Base-by-base conservation (phyloP, 2,113 vertebrate species). In the Callionymus lyra region DNA sequence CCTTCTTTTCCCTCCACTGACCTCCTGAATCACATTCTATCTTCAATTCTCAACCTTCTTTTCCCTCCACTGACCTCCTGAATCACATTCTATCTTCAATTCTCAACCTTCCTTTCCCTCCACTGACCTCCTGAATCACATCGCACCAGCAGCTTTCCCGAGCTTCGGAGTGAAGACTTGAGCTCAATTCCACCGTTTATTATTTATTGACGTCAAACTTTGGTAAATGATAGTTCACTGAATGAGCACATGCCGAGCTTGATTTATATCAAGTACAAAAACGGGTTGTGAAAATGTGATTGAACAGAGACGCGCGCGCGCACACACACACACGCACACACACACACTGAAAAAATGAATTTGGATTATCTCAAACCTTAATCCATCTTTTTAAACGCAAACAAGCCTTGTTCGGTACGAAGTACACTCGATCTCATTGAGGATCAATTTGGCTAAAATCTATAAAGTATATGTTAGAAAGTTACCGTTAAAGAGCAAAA, bases 161-260 rank as follows among this genome's bases (percentile, higher is more conserved):
- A 46, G 50, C 47, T 51, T 38, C 34, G 52, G 44, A 55, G 21
- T 49, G 48, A 70, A 61, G 52, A 12, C 37, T 19, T 45, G 36
- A 37, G 69, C 34, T 43, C 47, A 60, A 57, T 50, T 57, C 51
- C 34, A 39, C 37, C 35, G 42, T 66, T 70, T 62, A 57, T 59
- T 50, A 34, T 70, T 63, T 50, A 71, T 34, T 57, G 62, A 50
- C 56, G 53, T 58, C 37, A 47, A 55, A 38, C 50, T 56, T 39
- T 27, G 59, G 45, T 37, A 50, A 68, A 37, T 62, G 51, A 63
- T 59, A 38, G 44, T 35, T 17, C 0, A 9, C 27, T 47, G 35
- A 61, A 34, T 50, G 47, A 33, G 38, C 50, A 46, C 8, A 0
- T 63, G 61, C 59, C 46, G 57, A n/a, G 37, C 51, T 56, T 57